These are phyloP conservation scores for Megaceryle torquata DNA, from an alignment of 2,113 vertebrate genomes.

Conservation along the genomic window DNA sequence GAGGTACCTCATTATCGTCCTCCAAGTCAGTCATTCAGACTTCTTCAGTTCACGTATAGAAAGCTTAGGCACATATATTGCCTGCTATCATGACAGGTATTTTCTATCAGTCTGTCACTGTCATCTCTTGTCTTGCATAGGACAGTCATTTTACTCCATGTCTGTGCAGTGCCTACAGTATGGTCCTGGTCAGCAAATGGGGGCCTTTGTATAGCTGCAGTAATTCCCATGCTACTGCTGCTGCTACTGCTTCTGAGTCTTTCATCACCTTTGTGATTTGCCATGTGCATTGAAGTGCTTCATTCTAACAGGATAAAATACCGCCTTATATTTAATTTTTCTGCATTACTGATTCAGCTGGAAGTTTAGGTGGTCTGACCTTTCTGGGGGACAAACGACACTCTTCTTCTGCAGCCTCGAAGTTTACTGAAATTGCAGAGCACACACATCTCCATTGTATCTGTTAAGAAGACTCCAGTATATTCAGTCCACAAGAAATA, in stretches of 20 bases:
- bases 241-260: neutral
- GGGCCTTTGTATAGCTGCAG: neutral
- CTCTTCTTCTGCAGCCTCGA: neutral
- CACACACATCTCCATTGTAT: neutral
- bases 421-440: neutral
- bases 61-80: slow-evolving; percentile 8
- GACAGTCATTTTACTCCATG: neutral
- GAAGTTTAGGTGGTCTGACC: neutral
- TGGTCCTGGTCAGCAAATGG: neutral
- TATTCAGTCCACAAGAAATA: neutral
- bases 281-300: neutral
- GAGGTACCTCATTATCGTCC: slow-evolving; percentile 59
- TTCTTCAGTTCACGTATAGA: slow-evolving; percentile 13
- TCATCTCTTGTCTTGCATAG: neutral
- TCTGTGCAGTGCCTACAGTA: neutral
- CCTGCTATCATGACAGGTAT: slow-evolving; percentile 29
- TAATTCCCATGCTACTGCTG: neutral
- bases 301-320: neutral
- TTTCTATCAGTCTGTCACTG: slow-evolving; percentile 41
- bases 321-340: neutral
- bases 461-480: neutral
- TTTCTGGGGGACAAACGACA: neutral
- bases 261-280: neutral
- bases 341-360: neutral
- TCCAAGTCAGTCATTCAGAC: slow-evolving; percentile 52